Percentiles rank a stretch among this genome's conserved stretches.
phyloP scores from a whole-genome alignment of 1,140 invertebrate genomes.

The Drosophila yakuba region DNA sequence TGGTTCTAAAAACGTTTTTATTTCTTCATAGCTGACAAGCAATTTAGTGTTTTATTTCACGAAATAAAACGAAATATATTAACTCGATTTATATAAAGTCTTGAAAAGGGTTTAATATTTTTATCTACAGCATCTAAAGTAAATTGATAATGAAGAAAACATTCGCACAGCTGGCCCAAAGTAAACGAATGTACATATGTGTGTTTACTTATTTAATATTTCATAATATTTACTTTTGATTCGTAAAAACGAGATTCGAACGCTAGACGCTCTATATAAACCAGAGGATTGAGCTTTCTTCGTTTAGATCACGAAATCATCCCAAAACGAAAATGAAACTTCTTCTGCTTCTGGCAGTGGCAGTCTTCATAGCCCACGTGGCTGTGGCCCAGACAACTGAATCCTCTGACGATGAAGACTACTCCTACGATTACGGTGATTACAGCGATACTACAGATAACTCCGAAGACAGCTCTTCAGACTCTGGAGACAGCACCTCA shows the following conservation, averaged over 20 bases:
- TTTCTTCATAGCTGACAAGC: too few relatives aligned
- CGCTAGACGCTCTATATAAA: slow-evolving; percentile 23
- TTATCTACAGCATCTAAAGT: neutral
- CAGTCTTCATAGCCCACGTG: slow-evolving; percentile 20
- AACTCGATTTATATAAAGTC: neutral
- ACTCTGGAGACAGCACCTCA: neutral
- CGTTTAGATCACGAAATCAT: slow-evolving; percentile 15
- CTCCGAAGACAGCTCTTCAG: neutral
- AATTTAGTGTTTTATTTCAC: too few relatives aligned
- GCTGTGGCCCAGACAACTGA: neutral
- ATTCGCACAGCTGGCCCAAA: slow-evolving; percentile 14
- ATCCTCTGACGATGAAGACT: neutral
- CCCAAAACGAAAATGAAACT: slow-evolving; percentile 32
- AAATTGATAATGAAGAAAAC: slow-evolving; percentile 10
- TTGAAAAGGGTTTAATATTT: neutral
- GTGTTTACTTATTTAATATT: slow-evolving; percentile 2
- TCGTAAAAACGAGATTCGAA: slow-evolving; percentile 2
- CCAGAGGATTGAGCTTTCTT: neutral
- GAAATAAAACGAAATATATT: neutral
- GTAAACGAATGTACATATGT: slow-evolving; percentile 15
- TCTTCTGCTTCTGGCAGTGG: slow-evolving; percentile 23
- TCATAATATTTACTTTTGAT: slow-evolving; percentile 4
- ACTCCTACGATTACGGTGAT: neutral
- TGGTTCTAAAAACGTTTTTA: too few relatives aligned
- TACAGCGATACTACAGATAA: neutral